A percentile compares a stretch with the other conserved stretches of the same genome.
Conservation (phyloP, 2,888 invertebrate genomes). For the Pseudoips prasinana region DNA sequence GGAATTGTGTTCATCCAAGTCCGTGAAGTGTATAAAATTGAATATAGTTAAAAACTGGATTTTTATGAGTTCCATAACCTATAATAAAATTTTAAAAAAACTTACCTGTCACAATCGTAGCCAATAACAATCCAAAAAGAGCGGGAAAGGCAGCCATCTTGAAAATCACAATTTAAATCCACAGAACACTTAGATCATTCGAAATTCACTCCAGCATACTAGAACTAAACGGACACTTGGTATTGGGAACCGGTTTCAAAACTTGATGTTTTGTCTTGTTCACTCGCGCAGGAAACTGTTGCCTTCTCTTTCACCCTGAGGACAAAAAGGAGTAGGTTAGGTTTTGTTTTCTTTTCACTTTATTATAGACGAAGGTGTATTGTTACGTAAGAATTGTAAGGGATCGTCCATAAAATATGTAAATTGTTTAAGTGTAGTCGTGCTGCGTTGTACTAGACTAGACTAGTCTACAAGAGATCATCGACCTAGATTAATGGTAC, state of each 20-base stretch:
- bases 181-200: slow-evolving; percentile 40
- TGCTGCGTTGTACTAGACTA: too few species aligned
- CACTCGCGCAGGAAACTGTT: slow-evolving; percentile 24
- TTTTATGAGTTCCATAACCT: too few species aligned
- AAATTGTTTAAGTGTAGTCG: too few species aligned
- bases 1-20: too few species aligned
- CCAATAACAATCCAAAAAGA: slow-evolving; percentile 65
- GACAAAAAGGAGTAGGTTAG: slow-evolving; percentile 60
- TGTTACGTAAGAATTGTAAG: slow-evolving; percentile 32
- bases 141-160: slow-evolving; percentile 74
- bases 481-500: too few species aligned
- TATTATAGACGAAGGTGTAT: slow-evolving; percentile 27
- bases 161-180: slow-evolving; percentile 46
- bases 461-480: too few species aligned
- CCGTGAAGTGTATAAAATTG: too few species aligned
- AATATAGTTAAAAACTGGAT: too few species aligned
- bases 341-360: slow-evolving; percentile 9
- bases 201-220: slow-evolving; percentile 61
- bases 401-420: slow-evolving; percentile 1
- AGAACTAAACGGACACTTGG: slow-evolving; percentile 54
- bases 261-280: slow-evolving; percentile 47
- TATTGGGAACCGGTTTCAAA: slow-evolving; percentile 47
- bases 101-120: slow-evolving; percentile 65
- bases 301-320: slow-evolving; percentile 60
- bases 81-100: slow-evolving; percentile 4